A percentile compares a stretch with the other conserved stretches of the same genome.
Evolutionary conservation across 2,797 vertebrate species (phyloP).

Genomic region (Parauchenoglanis ngamensis): DNA sequence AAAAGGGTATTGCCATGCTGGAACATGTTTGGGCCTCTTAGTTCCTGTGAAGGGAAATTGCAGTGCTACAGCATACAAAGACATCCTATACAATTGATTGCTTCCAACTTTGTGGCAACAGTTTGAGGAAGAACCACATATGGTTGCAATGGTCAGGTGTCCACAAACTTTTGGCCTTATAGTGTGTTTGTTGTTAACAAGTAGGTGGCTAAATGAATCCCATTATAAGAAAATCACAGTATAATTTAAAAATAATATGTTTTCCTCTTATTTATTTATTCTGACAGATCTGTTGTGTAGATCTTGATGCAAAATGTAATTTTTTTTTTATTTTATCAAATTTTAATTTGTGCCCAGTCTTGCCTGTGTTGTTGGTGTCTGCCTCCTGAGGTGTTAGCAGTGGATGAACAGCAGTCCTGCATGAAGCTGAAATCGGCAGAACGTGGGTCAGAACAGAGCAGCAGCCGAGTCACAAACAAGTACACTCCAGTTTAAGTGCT

Average conservation of each 20-base stretch:
- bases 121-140: neutral
- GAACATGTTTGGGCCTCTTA: neutral
- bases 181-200: neutral
- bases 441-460: slow-evolving; percentile 86
- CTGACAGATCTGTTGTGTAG: neutral
- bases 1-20: neutral
- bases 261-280: neutral
- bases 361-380: slow-evolving; percentile 95
- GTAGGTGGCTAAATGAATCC: neutral
- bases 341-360: slow-evolving; percentile 73
- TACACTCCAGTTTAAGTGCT: slow-evolving; percentile 82
- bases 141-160: neutral
- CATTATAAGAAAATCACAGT: neutral
- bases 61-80: neutral
- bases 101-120: neutral
- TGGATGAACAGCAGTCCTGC: slow-evolving; percentile 93
- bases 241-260: neutral
- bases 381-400: slow-evolving; percentile 84
- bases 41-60: neutral
- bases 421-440: slow-evolving; percentile 92
- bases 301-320: neutral
- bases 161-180: neutral
- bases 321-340: neutral
- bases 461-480: slow-evolving; percentile 90
- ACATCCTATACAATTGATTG: neutral